phyloP scores from a whole-genome alignment of 2,113 vertebrate genomes.

The Grallaria varia region DNA sequence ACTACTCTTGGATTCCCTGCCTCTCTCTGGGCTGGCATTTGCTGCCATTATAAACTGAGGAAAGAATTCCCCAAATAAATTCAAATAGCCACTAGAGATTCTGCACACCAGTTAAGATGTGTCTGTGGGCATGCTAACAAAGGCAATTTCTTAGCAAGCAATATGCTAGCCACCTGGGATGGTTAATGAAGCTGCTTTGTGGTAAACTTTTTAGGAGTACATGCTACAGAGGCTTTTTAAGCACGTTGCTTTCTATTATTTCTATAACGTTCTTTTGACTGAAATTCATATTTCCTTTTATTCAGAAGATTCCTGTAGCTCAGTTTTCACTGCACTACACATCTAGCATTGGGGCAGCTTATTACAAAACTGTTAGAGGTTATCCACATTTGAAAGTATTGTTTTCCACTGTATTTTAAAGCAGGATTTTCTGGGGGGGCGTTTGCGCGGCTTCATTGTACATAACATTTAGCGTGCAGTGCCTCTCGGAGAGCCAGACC shows the following conservation, averaged over 20 bases:
- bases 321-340: not conserved
- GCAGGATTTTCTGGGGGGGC: not conserved
- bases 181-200: slow-evolving; percentile 72
- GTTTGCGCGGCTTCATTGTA: not conserved
- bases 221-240: slow-evolving; percentile 48
- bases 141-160: slow-evolving; percentile 74
- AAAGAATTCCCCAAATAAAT: slow-evolving; percentile 73
- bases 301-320: not conserved
- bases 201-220: slow-evolving; percentile 69
- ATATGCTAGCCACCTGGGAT: slow-evolving; percentile 52
- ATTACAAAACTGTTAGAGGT: not conserved
- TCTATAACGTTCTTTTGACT: not conserved
- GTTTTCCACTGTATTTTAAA: not conserved
- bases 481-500: not conserved
- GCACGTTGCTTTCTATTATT: not conserved
- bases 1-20: slow-evolving; percentile 46
- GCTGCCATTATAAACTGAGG: slow-evolving; percentile 67
- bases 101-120: slow-evolving; percentile 63
- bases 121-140: slow-evolving; percentile 71
- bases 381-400: not conserved
- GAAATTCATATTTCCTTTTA: slow-evolving; percentile 1
- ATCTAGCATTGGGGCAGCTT: not conserved
- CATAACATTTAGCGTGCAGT: not conserved
- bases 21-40: slow-evolving; percentile 60
- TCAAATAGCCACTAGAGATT: slow-evolving; percentile 71